phyloP scores from a whole-genome alignment of 2,797 vertebrate genomes.

The Sebastes elongatus region DNA sequence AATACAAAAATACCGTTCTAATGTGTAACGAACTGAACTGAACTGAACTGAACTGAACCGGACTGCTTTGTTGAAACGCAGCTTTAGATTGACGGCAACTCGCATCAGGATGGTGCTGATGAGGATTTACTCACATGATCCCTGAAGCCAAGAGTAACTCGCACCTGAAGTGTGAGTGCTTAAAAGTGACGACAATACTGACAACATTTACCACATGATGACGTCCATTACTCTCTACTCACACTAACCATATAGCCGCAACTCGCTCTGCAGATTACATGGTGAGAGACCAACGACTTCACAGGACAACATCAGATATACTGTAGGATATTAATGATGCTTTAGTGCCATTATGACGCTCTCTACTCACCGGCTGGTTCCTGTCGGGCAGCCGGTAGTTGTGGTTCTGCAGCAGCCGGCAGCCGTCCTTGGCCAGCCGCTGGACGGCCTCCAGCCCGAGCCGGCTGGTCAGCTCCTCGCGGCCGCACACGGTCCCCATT shows the following conservation, averaged over 20 bases:
- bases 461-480: slow-evolving; percentile 88
- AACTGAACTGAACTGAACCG: too few relatives aligned
- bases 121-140: slow-evolving; percentile 26
- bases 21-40: too few relatives aligned
- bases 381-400: slow-evolving; percentile 89
- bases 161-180: slow-evolving; percentile 10
- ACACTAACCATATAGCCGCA: slow-evolving; percentile 33
- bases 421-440: slow-evolving; percentile 92
- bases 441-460: slow-evolving; percentile 90
- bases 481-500: slow-evolving; percentile 68
- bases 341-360: background rate
- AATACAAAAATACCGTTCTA: too few relatives aligned
- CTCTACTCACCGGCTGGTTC: slow-evolving; percentile 75
- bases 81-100: slow-evolving; percentile 2
- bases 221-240: slow-evolving; percentile 48
- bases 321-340: background rate
- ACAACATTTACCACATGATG: slow-evolving; percentile 52
- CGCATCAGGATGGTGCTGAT: slow-evolving; percentile 2
- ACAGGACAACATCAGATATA: background rate
- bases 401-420: slow-evolving; percentile 89
- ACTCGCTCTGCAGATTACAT: slow-evolving; percentile 34
- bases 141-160: slow-evolving; percentile 30
- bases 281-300: background rate
- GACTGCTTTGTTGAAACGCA: too few relatives aligned
- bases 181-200: slow-evolving; percentile 46